A percentile compares a stretch with the other conserved stretches of the same genome.
phyloP scores from a whole-genome alignment of 2,888 invertebrate species.

The Athalia circularis region DNA sequence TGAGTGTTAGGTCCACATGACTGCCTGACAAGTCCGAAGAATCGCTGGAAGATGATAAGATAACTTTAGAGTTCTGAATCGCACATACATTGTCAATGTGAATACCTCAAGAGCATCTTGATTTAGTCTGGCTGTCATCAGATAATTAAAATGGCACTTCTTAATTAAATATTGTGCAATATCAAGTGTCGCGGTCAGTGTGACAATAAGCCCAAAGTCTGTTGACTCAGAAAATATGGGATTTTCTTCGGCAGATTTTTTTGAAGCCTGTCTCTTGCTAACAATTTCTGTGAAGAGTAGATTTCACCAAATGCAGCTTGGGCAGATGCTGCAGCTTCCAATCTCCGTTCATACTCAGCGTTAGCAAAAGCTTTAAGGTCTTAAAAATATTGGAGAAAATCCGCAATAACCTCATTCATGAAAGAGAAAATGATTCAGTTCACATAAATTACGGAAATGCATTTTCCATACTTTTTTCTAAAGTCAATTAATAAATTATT shows the following conservation, averaged over 20 bases:
- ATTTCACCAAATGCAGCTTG: neutral
- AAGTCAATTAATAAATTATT: neutral
- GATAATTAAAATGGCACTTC: neutral
- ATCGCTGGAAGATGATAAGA: neutral
- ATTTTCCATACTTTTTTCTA: neutral
- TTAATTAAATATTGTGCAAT: neutral
- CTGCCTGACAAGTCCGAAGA: neutral
- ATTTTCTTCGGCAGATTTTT: neutral
- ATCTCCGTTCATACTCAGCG: neutral
- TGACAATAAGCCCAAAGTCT: neutral
- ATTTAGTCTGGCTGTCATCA: conserved; percentile 1
- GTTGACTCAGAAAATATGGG: neutral
- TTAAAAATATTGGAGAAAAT: neutral
- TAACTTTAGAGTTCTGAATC: neutral
- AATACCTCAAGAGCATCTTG: conserved; percentile 3
- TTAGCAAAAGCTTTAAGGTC: neutral
- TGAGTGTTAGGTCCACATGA: neutral
- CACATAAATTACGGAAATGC: neutral
- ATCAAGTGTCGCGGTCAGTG: neutral
- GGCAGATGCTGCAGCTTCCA: neutral
- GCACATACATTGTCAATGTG: neutral
- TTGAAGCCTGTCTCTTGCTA: neutral
- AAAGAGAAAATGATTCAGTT: neutral
- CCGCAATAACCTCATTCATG: neutral
- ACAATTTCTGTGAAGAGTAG: neutral